Evolutionary conservation across 2,888 invertebrate genomes (phyloP).

Genomic region (Neelides folsomi): DNA sequence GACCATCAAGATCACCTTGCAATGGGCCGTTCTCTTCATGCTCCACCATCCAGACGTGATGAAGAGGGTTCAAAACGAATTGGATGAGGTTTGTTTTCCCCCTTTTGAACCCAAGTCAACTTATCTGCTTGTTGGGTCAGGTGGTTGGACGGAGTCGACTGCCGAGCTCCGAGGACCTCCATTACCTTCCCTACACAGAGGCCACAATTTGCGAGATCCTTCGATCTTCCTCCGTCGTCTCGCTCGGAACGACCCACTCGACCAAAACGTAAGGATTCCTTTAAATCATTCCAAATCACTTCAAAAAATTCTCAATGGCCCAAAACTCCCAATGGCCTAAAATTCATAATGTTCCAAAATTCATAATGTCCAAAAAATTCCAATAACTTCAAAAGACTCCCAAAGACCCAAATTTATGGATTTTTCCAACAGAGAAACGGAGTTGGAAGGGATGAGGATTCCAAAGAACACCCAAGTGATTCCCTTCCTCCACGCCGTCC

Average conservation of each 20-base stretch:
- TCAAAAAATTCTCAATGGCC: no score
- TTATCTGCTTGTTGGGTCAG: slow-evolving; percentile 5
- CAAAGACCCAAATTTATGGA: no score
- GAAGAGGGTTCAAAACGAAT: slow-evolving; percentile 67
- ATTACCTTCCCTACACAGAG: slow-evolving; percentile 68
- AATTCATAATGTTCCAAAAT: no score
- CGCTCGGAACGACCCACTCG: slow-evolving; percentile 76
- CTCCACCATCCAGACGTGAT: slow-evolving; percentile 70
- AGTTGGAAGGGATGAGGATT: slow-evolving; percentile 65
- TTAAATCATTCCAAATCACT: no score
- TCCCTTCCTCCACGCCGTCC: slow-evolving; percentile 73
- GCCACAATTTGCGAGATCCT: slow-evolving; percentile 75
- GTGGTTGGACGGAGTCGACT: slow-evolving; percentile 58
- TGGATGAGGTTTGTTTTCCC: slow-evolving; percentile 51
- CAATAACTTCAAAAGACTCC: no score
- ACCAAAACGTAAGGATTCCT: slow-evolving; percentile 60
- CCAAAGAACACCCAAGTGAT: slow-evolving; percentile 77
- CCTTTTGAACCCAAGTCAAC: no score
- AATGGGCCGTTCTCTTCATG: slow-evolving; percentile 81
- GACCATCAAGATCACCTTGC: slow-evolving; percentile 74
- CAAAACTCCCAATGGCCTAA: no score
- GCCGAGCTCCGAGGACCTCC: slow-evolving; percentile 66
- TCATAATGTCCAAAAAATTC: no score
- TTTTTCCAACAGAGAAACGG: slow-evolving; percentile 54
- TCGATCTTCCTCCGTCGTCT: slow-evolving; percentile 75